A percentile compares a stretch with the other conserved stretches of the same genome.
phyloP scores from a whole-genome alignment of 2,113 vertebrate genomes.

The Centropus unirufus region DNA sequence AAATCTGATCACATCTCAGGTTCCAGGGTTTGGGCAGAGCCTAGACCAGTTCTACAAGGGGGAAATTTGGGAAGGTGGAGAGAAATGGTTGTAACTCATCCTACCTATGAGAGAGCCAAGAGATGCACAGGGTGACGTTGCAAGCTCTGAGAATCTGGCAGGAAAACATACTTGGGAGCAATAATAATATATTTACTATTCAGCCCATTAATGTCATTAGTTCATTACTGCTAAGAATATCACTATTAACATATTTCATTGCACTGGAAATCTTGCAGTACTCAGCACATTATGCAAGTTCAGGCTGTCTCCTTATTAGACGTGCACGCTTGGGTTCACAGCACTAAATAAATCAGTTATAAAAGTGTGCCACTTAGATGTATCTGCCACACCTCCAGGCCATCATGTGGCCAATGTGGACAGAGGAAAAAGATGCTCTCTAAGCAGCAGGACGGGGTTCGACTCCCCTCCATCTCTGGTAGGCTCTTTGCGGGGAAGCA shows the following conservation, averaged over 20 bases:
- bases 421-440: neutral
- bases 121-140: neutral
- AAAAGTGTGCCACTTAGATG: neutral
- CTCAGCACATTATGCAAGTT: neutral
- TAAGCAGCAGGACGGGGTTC: neutral
- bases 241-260: neutral
- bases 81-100: neutral
- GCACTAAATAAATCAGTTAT: neutral
- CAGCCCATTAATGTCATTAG: neutral
- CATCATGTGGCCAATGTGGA: accelerated
- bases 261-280: neutral
- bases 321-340: neutral
- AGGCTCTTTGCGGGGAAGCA: neutral
- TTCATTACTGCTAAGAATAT: neutral
- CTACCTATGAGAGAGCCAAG: neutral
- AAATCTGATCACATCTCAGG: neutral
- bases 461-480: neutral
- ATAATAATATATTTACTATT: neutral
- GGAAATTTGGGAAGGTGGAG: neutral
- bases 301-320: neutral
- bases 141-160: neutral
- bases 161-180: neutral
- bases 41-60: neutral
- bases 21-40: neutral
- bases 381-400: neutral